Evolutionary conservation across 1,140 invertebrate genomes (phyloP), one percentile per base, ranked within the genome.

Genomic region (Brachionus koreanus): DNA sequence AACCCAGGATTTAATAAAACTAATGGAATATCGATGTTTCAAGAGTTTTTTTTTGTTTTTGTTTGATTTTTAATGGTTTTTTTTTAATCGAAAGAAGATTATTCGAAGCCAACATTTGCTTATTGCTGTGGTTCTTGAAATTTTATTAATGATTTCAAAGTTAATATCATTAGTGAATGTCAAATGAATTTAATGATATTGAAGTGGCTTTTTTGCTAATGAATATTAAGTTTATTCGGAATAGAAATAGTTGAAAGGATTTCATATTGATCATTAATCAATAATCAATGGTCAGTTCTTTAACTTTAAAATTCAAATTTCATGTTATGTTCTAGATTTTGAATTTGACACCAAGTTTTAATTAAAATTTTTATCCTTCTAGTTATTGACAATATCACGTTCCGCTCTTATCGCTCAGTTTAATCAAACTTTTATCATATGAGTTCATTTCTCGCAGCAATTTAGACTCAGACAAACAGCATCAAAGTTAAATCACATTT

Each of bases 121-220:
- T 43, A 57, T 57, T 57, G n/a, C 69, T 74, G 42, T 37, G 19
- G 33, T 46, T 69, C 65, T 69, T 69, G 65, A 69, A 69, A 74
- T 74, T 46, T 74, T 74, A 74, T 43, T 74, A 43, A 29, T 74
- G 43, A 74, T 46, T 74, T 74, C 19, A 74, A 74, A 74, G 69
- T 74, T 74, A 74, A 74, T 74, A 74, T 46, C 42, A 46, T 74
- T 46, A 74, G 69, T 74, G 69, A 74, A 74, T 74, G 69, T 74
- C 69, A 74, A 74, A 74, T 43, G 65, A 69, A 74, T 46, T 72
- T 74, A 74, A 46, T 74, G 69, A 74, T 46, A 46, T 46, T 74
- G 39, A 74, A 74, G 69, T 74, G 69, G 69, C 12, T 46, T 74
- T 67, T 67, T 67, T 67, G 3, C 19, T 74, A 74, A 74, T 74